Evolutionary conservation across 2,888 invertebrate genomes (phyloP), one percentile per base, ranked within the genome.

Genomic region (Platynereis dumerilii): DNA sequence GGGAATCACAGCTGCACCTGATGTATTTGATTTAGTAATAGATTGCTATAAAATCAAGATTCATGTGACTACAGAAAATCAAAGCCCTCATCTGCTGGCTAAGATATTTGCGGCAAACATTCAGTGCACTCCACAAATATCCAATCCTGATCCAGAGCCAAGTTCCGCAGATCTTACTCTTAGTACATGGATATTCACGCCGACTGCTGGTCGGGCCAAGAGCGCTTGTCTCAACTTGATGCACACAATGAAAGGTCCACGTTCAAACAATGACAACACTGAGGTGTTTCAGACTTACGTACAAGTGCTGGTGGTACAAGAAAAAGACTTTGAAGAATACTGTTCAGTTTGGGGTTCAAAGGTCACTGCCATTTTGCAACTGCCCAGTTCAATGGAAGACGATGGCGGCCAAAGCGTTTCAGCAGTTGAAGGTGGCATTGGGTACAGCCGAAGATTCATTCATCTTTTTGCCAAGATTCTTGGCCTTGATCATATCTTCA

Each of bases 401-500:
- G 10, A 17, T 42, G 42, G 53, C n/a, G 26, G 29, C 26, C 39
- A 56, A 24, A 39, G 39, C 22, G 34, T 44, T 29, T 58, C 20
- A 20, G 2, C 56, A 28, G 52, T 24, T n/a, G 28, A 55, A 42
- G 66, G 66, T 29, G 66, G 62, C 1, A 48, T 66, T n/a, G 66
- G 66, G 12, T 66, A 58, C 27, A 58, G 62, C 5, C 15, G 67
- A 28, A 27, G 56, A 1, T 67, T 67, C 58, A 65, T 65, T 15
- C 67, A 67, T 20, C 26, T 24, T 20, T 60, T 67, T 60, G 67
- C 67, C 3, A 44, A 67, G 29, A 10, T 10, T 2, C 58, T 48
- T 22, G n/a, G 45, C 2, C 52, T 60, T 12, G 10, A n/a, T 27
- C 45, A 27, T 17, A 53, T 67, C 24, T 64, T 67, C 52, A 55